These are phyloP conservation scores for Rhyacophila evoluta DNA, from an alignment of 2,888 invertebrate species.

Conservation along the genomic window DNA sequence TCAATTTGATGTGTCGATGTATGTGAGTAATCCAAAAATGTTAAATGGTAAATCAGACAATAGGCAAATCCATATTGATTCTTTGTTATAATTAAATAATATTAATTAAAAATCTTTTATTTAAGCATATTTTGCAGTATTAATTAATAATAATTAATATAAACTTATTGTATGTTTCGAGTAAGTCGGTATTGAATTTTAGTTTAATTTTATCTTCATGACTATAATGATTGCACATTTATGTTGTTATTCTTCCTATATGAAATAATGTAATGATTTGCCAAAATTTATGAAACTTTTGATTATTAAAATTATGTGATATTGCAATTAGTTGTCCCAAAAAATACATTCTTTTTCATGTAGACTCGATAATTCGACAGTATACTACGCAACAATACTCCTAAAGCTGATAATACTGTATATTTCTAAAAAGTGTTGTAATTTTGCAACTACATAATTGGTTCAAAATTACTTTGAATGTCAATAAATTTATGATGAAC, in stretches of 20 bases:
- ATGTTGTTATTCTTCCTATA: background rate
- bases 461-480: too few species aligned
- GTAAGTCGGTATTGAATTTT: background rate
- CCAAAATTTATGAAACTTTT: background rate
- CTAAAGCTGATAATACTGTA: too few species aligned
- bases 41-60: background rate
- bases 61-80: background rate
- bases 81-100: conserved; percentile 8
- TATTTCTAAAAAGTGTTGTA: too few species aligned
- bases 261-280: background rate
- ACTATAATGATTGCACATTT: background rate
- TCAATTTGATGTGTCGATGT: background rate
- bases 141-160: conserved; percentile 16
- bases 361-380: background rate
- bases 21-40: background rate
- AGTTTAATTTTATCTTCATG: background rate
- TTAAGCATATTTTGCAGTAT: conserved; percentile 13
- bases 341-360: background rate
- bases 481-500: too few species aligned
- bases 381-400: too few species aligned
- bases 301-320: conserved; percentile 8
- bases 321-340: background rate
- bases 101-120: background rate
- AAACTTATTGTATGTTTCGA: background rate
- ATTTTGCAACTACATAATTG: too few species aligned